Evolutionary conservation across 2,888 invertebrate species (phyloP), one percentile per base, ranked within the genome.

Genomic region (Sceliomorpha sp.): DNA sequence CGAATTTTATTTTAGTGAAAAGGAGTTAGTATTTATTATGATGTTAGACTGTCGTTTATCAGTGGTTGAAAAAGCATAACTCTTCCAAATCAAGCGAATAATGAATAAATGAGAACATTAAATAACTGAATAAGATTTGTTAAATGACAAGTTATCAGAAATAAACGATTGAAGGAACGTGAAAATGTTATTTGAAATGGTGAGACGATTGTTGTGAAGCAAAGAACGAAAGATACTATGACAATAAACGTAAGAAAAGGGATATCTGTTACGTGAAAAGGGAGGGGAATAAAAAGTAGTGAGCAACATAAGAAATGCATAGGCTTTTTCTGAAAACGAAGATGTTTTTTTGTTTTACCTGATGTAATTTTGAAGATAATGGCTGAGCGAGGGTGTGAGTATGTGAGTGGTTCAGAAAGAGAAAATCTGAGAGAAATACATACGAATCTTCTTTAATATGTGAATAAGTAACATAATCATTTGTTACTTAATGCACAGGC

Each of bases 361-460:
- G 55, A 50, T 58, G 45, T 51, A 26, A 64, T 58, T 50, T 50
- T 56, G 64, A 58, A 64, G 50, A 64, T 58, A 58, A 64, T 58
- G 63, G 48, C 53, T 48, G 63, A 64, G 53, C 48, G 56, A 64
- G 48, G 34, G 26, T 48, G 50, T 44, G 39, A 50, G 42, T 56
- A 45, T 64, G 50, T 50, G 56, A 64, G 58, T 58, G 26, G 42
- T 58, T 44, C 20, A 50, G 32, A 66, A 66, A 66, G 58, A 64
- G 50, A 51, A 66, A 66, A 66, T 66, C 56, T 64, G 63, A 64
- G 63, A 64, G 55, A 50, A 64, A 64, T 56, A 56, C 40, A 64
- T 14, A 50, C 42, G 36, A 44, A 50, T 50, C 29, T 42, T 27
- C 14, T 50, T 64, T 62, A 53, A 62, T 53, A 12, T 40, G 26